Evolutionary conservation across 2,888 invertebrate species (phyloP).

Genomic region (Anodontia alba): DNA sequence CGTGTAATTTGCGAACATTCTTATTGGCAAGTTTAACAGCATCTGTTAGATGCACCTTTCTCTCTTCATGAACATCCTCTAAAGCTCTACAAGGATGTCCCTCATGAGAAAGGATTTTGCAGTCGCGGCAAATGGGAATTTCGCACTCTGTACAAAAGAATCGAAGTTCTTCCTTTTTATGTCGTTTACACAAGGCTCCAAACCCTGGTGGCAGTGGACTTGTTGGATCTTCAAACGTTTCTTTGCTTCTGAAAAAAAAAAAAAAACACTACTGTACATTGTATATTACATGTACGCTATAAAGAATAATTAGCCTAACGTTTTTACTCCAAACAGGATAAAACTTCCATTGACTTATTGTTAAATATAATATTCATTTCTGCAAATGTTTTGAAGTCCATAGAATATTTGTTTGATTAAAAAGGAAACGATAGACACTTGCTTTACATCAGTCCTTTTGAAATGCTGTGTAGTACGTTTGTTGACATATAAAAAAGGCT

Average conservation of each 20-base stretch:
- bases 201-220: constrained; percentile 43
- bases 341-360: too few relatives aligned
- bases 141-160: constrained; percentile 53
- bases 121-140: constrained; percentile 53
- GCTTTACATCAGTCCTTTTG: too few relatives aligned
- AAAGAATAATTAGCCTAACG: too few relatives aligned
- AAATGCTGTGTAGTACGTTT: too few relatives aligned
- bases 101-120: constrained; percentile 53
- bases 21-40: constrained; percentile 47
- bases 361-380: too few relatives aligned
- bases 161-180: constrained; percentile 49
- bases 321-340: too few relatives aligned
- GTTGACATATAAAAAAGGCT: too few relatives aligned
- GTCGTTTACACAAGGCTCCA: constrained; percentile 42
- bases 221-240: background rate
- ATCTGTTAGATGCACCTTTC: constrained; percentile 46
- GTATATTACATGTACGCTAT: too few relatives aligned
- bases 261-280: too few relatives aligned
- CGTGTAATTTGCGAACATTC: constrained; percentile 52
- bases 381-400: too few relatives aligned
- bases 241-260: background rate
- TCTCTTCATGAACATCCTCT: constrained; percentile 55
- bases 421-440: too few relatives aligned
- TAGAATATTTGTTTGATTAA: too few relatives aligned
- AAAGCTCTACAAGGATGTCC: constrained; percentile 48